A percentile compares a stretch with the other conserved stretches of the same genome.
These are phyloP conservation scores for Pammene aurita DNA, from an alignment of 2,888 invertebrate genomes.

Conservation along the genomic window DNA sequence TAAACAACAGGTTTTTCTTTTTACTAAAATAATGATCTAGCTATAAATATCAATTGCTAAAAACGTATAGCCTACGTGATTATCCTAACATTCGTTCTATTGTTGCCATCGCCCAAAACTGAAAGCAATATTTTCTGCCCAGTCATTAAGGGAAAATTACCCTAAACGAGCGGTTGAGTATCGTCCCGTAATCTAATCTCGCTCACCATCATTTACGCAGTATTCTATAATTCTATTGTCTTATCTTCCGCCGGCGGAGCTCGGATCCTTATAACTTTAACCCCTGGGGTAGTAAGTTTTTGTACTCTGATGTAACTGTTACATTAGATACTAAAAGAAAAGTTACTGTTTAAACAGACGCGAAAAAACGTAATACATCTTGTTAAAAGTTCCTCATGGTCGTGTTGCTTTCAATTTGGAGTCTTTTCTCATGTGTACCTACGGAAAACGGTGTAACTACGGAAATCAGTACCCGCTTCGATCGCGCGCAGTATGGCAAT, in stretches of 20 bases:
- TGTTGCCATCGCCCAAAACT: neutral
- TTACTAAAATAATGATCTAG: neutral
- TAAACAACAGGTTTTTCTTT: no score
- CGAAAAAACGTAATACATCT: slow-evolving; percentile 10
- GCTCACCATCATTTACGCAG: slow-evolving; percentile 33
- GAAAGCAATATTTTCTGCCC: slow-evolving; percentile 2
- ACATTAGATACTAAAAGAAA: slow-evolving; percentile 32
- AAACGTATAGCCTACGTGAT: neutral
- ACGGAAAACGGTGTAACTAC: neutral
- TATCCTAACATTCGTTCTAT: neutral
- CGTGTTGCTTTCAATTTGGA: slow-evolving; percentile 7
- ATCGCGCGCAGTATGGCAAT: no score
- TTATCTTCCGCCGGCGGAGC: slow-evolving; percentile 23
- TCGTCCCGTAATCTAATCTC: slow-evolving; percentile 33
- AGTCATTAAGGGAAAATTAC: slow-evolving; percentile 19
- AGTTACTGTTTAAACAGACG: slow-evolving; percentile 31
- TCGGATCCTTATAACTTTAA: slow-evolving; percentile 26
- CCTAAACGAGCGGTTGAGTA: slow-evolving; percentile 26
- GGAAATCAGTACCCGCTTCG: no score
- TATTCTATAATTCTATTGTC: slow-evolving; percentile 39
- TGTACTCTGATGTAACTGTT: slow-evolving; percentile 9
- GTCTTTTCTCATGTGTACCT: neutral
- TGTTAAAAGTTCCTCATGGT: slow-evolving; percentile 21
- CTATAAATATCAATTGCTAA: neutral
- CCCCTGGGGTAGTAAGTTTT: slow-evolving; percentile 24